Percentiles rank a stretch among this genome's conserved stretches.
phyloP scores from a whole-genome alignment of 2,113 vertebrate species.

The Calcarius ornatus region DNA sequence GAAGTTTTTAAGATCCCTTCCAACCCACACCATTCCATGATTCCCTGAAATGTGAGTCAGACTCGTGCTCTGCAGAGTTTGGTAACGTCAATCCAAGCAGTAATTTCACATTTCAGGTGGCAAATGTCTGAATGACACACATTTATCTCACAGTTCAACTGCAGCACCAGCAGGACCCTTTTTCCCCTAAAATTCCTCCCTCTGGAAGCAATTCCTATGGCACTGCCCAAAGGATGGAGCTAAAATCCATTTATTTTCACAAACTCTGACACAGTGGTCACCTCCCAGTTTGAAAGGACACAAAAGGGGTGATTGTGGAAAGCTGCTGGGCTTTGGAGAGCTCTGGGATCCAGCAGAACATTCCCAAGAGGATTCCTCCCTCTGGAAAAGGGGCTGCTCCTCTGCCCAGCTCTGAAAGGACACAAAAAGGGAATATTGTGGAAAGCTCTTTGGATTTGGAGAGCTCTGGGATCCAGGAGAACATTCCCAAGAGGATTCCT shows the following conservation, averaged over 20 bases:
- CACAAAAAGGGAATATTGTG: not conserved
- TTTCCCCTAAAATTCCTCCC: not conserved
- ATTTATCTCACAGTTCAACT: not conserved
- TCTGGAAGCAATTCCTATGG: not conserved
- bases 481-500: not conserved
- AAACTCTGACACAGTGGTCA: accelerated
- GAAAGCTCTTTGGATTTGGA: not conserved
- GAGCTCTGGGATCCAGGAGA: not conserved
- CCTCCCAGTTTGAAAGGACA: not conserved
- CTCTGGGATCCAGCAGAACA: no score
- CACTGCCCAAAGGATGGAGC: not conserved
- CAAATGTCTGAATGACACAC: not conserved
- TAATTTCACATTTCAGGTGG: not conserved
- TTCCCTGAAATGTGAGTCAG: not conserved
- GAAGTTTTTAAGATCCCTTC: not conserved
- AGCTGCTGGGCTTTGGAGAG: no score
- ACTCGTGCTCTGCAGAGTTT: not conserved
- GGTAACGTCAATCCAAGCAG: not conserved
- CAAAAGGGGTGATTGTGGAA: not conserved
- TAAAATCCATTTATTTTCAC: not conserved
- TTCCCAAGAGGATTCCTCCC: no score
- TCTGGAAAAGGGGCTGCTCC: not conserved
- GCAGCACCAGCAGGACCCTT: not conserved
- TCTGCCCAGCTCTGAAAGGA: not conserved
- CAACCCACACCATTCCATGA: not conserved